Conservation (phyloP, 2,797 vertebrate species). For the Lateolabrax maculatus region DNA sequence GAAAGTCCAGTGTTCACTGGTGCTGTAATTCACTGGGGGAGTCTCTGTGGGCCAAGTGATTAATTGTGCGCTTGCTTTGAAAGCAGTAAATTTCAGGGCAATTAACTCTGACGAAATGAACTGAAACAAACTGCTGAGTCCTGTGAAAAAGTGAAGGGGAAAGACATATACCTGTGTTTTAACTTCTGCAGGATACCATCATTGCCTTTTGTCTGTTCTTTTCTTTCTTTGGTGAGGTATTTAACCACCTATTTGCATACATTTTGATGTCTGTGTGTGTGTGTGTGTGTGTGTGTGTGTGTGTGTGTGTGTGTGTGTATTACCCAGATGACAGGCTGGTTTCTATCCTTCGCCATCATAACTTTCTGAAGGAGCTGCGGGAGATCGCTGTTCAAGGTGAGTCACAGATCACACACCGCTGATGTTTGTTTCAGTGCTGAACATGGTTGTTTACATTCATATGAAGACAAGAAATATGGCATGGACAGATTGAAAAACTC, state of each 20-base stretch:
- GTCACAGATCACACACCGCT: slow-evolving; percentile 17
- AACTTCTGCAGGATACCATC: slow-evolving; percentile 3
- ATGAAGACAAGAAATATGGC: not conserved
- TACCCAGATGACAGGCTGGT: slow-evolving; percentile 92
- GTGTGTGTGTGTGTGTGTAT: slow-evolving; percentile 9
- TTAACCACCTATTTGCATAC: not conserved
- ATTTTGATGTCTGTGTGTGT: not conserved
- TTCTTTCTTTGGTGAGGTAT: not conserved
- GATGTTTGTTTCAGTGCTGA: not conserved
- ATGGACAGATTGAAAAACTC: not conserved
- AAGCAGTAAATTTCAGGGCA: slow-evolving; percentile 77
- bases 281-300: slow-evolving; percentile 26
- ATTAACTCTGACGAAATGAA: slow-evolving; percentile 73
- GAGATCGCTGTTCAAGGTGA: slow-evolving; percentile 93
- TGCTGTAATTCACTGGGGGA: slow-evolving; percentile 64
- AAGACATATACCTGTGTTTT: slow-evolving; percentile 39
- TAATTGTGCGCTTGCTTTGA: slow-evolving; percentile 75
- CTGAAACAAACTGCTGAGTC: slow-evolving; percentile 69
- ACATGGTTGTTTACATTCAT: not conserved
- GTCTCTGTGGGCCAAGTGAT: slow-evolving; percentile 73
- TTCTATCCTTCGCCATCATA: slow-evolving; percentile 92
- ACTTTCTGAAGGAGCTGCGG: slow-evolving; percentile 94
- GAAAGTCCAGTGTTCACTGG: slow-evolving; percentile 67
- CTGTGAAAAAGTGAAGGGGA: slow-evolving; percentile 46
- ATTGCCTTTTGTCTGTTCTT: slow-evolving; percentile 15